Percentiles rank a stretch among this genome's conserved stretches.
Conservation (phyloP, 2,797 vertebrate genomes). For the Prunella strophiata region DNA sequence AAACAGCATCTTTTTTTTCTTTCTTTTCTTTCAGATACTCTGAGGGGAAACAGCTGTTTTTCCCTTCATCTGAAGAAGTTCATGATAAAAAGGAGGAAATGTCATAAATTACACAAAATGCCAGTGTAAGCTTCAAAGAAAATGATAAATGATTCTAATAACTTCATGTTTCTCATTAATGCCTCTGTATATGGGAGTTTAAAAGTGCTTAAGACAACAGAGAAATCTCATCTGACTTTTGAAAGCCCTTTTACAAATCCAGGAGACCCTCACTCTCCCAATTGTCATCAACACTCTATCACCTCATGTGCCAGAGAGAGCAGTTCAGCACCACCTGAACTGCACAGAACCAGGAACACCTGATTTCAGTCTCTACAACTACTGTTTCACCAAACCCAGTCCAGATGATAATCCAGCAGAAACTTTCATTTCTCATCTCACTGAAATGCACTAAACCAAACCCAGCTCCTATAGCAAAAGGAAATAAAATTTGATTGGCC, state of each 20-base stretch:
- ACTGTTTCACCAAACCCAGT: constrained; percentile 17
- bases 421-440: constrained; percentile 45
- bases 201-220: constrained; percentile 69
- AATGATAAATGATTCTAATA: constrained; percentile 81
- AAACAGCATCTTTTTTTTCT: constrained; percentile 68
- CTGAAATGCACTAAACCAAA: constrained; percentile 50
- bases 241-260: constrained; percentile 41
- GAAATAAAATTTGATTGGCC: constrained; percentile 61
- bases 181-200: constrained; percentile 72
- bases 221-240: constrained; percentile 56
- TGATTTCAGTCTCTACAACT: background rate
- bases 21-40: constrained; percentile 69
- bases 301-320: background rate
- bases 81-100: constrained; percentile 77
- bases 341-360: background rate
- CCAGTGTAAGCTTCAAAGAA: constrained; percentile 79
- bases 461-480: constrained; percentile 58
- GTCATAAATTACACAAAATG: constrained; percentile 80
- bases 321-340: constrained; percentile 33
- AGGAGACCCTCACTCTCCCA: background rate
- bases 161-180: constrained; percentile 82
- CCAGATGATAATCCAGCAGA: constrained; percentile 29
- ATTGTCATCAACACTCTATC: background rate
- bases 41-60: constrained; percentile 76
- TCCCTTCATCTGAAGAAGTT: constrained; percentile 76